Conservation (phyloP, 2,797 vertebrate species). For the Melanotaenia pygmaea region DNA sequence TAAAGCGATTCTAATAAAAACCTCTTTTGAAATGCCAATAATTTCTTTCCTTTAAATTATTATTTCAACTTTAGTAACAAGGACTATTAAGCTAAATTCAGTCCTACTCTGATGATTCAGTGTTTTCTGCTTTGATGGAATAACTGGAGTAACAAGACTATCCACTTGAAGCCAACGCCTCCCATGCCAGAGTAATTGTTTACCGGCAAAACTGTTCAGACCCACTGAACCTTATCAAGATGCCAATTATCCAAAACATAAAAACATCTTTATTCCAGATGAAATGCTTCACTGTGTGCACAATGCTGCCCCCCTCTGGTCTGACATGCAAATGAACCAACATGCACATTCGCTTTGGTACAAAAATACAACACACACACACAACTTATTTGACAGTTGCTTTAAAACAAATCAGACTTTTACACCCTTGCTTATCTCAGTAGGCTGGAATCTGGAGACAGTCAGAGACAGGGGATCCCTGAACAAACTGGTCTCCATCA, state of each 20-base stretch:
- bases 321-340: constrained; percentile 7
- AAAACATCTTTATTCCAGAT: constrained; percentile 15
- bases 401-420: neutral
- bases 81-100: neutral
- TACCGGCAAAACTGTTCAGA: neutral
- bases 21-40: neutral
- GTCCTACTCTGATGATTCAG: neutral
- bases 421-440: neutral
- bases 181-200: neutral
- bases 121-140: constrained; percentile 2
- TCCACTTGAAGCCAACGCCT: constrained; percentile 6
- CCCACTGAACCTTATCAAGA: constrained; percentile 18
- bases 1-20: neutral
- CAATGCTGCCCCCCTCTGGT: constrained; percentile 71
- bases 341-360: neutral
- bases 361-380: neutral
- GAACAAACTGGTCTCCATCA: too few species aligned
- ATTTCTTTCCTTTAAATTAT: neutral
- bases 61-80: neutral
- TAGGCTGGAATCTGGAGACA: neutral
- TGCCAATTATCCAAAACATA: neutral
- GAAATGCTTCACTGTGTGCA: constrained; percentile 12
- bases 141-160: neutral
- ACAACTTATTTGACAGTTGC: neutral
- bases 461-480: too few species aligned